These are phyloP conservation scores for Acanthurus leucopareius DNA, from an alignment of 2,797 vertebrate genomes.

Conservation along the genomic window DNA sequence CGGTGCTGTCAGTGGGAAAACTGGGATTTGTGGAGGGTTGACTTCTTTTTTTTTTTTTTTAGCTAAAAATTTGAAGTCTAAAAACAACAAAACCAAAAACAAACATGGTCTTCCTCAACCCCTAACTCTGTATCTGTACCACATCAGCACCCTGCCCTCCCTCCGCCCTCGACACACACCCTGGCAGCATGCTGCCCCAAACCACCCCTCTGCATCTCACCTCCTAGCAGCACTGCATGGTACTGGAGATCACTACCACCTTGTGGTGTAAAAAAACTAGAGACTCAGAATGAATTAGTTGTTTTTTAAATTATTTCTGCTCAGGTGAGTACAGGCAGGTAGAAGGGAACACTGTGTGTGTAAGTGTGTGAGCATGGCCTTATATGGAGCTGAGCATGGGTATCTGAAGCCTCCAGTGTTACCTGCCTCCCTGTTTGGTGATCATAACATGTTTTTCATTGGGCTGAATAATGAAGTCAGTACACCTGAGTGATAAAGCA, in stretches of 20 bases:
- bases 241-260: slow-evolving; percentile 39
- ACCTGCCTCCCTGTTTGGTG: slow-evolving; percentile 42
- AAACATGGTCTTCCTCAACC: slow-evolving; percentile 5
- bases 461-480: slow-evolving; percentile 34
- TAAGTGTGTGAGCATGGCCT: slow-evolving; percentile 73
- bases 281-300: slow-evolving; percentile 16
- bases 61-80: neutral
- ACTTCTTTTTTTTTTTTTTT: neutral
- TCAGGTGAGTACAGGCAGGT: slow-evolving; percentile 40
- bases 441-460: slow-evolving; percentile 21
- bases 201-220: slow-evolving; percentile 41
- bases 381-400: slow-evolving; percentile 63
- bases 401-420: slow-evolving; percentile 45
- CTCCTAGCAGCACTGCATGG: slow-evolving; percentile 63
- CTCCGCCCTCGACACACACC: slow-evolving; percentile 19
- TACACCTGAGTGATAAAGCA: slow-evolving; percentile 34
- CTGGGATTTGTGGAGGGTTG: slow-evolving; percentile 54
- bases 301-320: neutral
- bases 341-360: slow-evolving; percentile 37
- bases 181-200: slow-evolving; percentile 71
- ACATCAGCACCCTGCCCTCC: slow-evolving; percentile 39
- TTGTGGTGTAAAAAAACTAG: slow-evolving; percentile 13
- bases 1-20: slow-evolving; percentile 34
- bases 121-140: slow-evolving; percentile 41
- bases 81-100: neutral